Evolutionary conservation across 2,113 vertebrate genomes (phyloP).

Genomic region (Eleginops maclovinus): DNA sequence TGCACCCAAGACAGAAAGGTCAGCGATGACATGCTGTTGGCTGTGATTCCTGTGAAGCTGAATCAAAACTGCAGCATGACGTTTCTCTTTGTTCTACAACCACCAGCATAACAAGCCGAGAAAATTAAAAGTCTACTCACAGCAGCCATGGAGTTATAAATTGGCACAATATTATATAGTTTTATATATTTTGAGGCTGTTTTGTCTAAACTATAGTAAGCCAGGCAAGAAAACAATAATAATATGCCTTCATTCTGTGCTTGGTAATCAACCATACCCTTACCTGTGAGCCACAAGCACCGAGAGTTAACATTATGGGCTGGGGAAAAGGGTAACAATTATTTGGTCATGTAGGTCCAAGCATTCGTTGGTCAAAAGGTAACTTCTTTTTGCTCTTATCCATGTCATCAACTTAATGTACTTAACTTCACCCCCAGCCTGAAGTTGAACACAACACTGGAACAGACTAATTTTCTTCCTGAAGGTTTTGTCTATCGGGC

Average conservation of each 20-base stretch:
- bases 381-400: background rate
- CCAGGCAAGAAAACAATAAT: constrained; percentile 40
- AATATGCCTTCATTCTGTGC: constrained; percentile 27
- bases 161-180: background rate
- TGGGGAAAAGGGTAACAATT: no score
- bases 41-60: constrained; percentile 30
- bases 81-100: constrained; percentile 14
- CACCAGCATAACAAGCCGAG: background rate
- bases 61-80: constrained; percentile 15
- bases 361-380: background rate
- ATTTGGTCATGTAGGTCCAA: no score
- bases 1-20: constrained; percentile 40
- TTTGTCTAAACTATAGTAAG: constrained; percentile 1
- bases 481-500: background rate
- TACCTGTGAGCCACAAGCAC: constrained; percentile 15
- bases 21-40: constrained; percentile 21
- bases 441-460: background rate
- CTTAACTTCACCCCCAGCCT: no score
- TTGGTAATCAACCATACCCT: constrained; percentile 8
- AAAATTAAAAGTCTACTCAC: constrained; percentile 7
- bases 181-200: background rate
- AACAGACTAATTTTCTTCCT: no score
- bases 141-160: background rate
- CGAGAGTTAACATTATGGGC: constrained; percentile 24
- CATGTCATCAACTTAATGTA: background rate